Evolutionary conservation across 1,140 invertebrate genomes (phyloP).

Genomic region (Drosophila funebris): DNA sequence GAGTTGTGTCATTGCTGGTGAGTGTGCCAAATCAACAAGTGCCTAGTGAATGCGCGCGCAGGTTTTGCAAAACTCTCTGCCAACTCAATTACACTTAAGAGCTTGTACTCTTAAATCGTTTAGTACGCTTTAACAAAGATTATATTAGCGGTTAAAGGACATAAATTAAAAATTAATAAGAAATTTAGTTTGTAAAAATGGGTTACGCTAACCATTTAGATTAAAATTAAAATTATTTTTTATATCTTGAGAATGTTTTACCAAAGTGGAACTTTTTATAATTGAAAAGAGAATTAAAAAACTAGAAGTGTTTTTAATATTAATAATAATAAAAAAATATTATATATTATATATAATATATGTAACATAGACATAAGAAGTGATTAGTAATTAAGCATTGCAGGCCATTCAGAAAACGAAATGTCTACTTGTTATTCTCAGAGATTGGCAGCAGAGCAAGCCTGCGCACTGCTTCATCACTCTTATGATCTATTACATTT

Average conservation of each 20-base stretch:
- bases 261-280: too few relatives aligned
- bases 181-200: too few relatives aligned
- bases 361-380: too few relatives aligned
- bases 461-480: conserved; percentile 45
- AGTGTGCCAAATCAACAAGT: conserved; percentile 68
- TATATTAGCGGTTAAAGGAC: neutral
- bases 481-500: conserved; percentile 11
- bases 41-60: conserved; percentile 63
- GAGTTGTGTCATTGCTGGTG: neutral
- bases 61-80: neutral
- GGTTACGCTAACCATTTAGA: too few relatives aligned
- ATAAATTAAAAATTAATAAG: too few relatives aligned
- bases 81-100: conserved; percentile 25
- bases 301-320: too few relatives aligned
- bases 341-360: neutral
- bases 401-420: neutral
- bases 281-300: too few relatives aligned
- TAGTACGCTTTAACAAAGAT: neutral
- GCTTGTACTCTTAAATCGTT: neutral
- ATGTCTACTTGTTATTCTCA: neutral
- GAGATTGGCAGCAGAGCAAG: conserved; percentile 12
- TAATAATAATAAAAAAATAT: neutral
- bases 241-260: too few relatives aligned
- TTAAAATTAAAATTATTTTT: too few relatives aligned
- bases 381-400: neutral